Evolutionary conservation across 2,888 invertebrate species (phyloP), one percentile per base, ranked within the genome.

Genomic region (Oxyteleia sp.): DNA sequence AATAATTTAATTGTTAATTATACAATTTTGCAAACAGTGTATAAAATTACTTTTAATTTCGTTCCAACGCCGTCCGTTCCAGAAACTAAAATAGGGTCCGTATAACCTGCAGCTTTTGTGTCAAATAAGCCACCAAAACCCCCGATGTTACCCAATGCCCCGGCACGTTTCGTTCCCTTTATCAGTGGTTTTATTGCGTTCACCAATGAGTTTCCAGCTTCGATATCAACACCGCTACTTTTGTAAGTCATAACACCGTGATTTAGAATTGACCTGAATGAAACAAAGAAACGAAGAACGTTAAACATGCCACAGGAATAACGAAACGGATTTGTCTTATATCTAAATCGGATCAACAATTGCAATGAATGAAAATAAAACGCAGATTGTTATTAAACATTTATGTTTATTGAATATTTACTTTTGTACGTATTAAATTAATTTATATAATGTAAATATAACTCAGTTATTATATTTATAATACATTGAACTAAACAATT

Each of bases 61-160:
- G 99, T 98, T 0, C 99, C 99, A 45, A 99, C 99, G 0, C 99
- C 99, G 91, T 99, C 99, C 0, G 98, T 98, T 0, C 98, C 98
- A 83, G 98, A 98, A 13, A 99, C 98, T 0, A 99, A 94, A 16
- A 99, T 95, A 0, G 99, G 98, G 92, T 98, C 97, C 85, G 95
- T 95, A 86, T 96, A 96, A 57, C 95, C 95, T 86, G 96, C 96
- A 5, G 96, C 96, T 66, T 96, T 96, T 13, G 97, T 93, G 90
- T 98, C 98, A 94, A 99, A 98, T 11, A 99, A 94, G 0, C 98
- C 99, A 26, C 99, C 99, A 94, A 98, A 99, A 76, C 98, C 97
- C 18, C 99, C 99, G 69, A 99, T 95, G 1, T 96, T 94, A 0
- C 98, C 98, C 49, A 98, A 91, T 18, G 97, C 96, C 0, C 98